Evolutionary conservation across 2,888 invertebrate species (phyloP), one percentile per base, ranked within the genome.

Genomic region (Hypolimnas misippus): DNA sequence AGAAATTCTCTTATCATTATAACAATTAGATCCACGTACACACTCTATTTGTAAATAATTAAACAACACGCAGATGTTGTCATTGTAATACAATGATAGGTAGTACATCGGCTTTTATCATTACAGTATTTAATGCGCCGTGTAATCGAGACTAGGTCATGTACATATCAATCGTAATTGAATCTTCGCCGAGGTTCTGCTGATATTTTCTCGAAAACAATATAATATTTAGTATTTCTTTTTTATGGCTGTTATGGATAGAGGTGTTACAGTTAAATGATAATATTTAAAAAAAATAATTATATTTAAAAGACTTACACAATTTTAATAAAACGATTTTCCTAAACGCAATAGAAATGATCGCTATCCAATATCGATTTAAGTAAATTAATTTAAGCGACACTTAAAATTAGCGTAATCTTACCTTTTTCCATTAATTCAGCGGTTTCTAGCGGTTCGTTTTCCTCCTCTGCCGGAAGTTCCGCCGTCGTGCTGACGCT

Each of bases 371-470:
- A n/a, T n/a, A n/a, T n/a, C n/a, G n/a, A n/a, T n/a, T n/a, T n/a
- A n/a, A n/a, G n/a, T n/a, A n/a, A n/a, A n/a, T n/a, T n/a, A n/a
- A n/a, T n/a, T n/a, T n/a, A n/a, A n/a, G n/a, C 4, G 21, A 2
- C 10, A 21, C 21, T 25, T 19, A 0, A 19, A 35, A 46, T 46
- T 21, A 21, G 6, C n/a, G n/a, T 21, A 21, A 25, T 49, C 1
- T 52, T 77, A 76, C 96, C 96, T 78, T 93, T 93, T 69, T 93
- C 94, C 80, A 94, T 92, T n/a, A 94, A 79, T 78, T 96, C 95
- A 33, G 93, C 93, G 0, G 93, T 93, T 83, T 95, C 94, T 73
- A 92, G 76, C 0, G 93, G 92, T 59, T 94, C 94, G 0, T 83
- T 87, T 2, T 84, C 84, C 7, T 82, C 78, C 0, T 71, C 76